Evolutionary conservation across 2,888 invertebrate genomes (phyloP).

Genomic region (Sesia apiformis): DNA sequence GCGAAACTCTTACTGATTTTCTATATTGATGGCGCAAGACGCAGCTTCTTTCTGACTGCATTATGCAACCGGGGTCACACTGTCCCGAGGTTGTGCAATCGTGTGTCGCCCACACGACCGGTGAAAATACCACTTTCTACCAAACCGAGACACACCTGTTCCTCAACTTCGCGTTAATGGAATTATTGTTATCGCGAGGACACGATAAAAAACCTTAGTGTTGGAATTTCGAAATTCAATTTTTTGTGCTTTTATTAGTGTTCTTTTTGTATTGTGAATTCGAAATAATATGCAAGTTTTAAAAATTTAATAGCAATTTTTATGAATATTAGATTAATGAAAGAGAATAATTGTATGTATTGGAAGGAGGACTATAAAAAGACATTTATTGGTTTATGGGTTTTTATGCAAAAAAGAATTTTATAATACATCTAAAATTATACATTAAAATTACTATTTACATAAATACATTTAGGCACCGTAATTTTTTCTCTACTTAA

Average conservation of each 20-base stretch:
- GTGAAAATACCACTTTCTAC: conserved; percentile 63
- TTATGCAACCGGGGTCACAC: conserved; percentile 64
- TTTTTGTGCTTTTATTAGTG: no score
- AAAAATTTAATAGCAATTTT: no score
- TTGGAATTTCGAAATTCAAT: no score
- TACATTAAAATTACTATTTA: conserved; percentile 74
- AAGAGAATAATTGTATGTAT: no score
- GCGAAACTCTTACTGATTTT: conserved; percentile 56
- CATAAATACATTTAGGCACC: conserved; percentile 76
- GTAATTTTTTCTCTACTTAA: conserved; percentile 74
- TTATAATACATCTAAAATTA: conserved; percentile 70
- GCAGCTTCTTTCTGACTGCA: conserved; percentile 41
- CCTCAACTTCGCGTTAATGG: conserved; percentile 12
- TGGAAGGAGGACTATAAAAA: conserved; percentile 18
- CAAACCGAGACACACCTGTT: conserved; percentile 38
- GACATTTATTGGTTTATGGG: conserved; percentile 37
- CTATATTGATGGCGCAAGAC: conserved; percentile 51
- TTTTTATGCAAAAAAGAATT: conserved; percentile 69
- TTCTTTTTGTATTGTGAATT: no score
- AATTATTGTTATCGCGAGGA: not conserved
- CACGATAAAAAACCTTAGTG: no score
- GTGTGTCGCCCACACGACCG: conserved; percentile 30
- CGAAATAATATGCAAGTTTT: no score
- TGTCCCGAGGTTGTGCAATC: conserved; percentile 43
- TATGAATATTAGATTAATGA: no score